These are phyloP conservation scores for Hypolimnas misippus DNA, from an alignment of 2,888 invertebrate genomes.

Conservation along the genomic window DNA sequence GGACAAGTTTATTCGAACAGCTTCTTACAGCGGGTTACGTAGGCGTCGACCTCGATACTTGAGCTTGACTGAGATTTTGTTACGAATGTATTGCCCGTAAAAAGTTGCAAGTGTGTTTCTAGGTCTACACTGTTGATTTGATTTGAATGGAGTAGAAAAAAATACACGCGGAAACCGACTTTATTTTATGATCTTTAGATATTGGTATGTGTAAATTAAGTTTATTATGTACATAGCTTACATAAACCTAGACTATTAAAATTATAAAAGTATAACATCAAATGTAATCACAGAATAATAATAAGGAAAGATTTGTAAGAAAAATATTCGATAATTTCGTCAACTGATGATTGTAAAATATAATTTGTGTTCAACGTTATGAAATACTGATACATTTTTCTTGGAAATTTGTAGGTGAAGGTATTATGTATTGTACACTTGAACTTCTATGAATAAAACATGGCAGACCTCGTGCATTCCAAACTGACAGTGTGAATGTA, in stretches of 20 bases:
- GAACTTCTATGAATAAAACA: slow-evolving; percentile 15
- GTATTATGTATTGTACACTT: slow-evolving; percentile 6
- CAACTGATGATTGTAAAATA: too few relatives aligned
- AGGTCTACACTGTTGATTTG: neutral
- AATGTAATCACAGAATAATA: too few relatives aligned
- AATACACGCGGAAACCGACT: neutral
- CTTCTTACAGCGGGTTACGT: slow-evolving; percentile 26
- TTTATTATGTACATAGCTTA: too few relatives aligned
- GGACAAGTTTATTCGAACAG: slow-evolving; percentile 22
- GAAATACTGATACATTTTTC: neutral
- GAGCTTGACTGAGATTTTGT: slow-evolving; percentile 31
- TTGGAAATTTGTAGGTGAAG: slow-evolving; percentile 6
- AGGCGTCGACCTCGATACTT: slow-evolving; percentile 36
- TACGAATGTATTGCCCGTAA: slow-evolving; percentile 15
- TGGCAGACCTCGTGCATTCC: slow-evolving; percentile 20
- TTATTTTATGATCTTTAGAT: too few relatives aligned
- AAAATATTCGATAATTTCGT: too few relatives aligned
- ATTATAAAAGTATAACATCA: too few relatives aligned
- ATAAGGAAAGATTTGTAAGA: too few relatives aligned
- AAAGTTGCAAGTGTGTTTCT: slow-evolving; percentile 3
- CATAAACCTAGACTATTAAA: too few relatives aligned
- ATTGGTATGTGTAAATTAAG: too few relatives aligned
- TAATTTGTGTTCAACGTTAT: too few relatives aligned
- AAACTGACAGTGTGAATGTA: neutral
- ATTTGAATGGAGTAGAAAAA: neutral